Evolutionary conservation across 2,888 invertebrate genomes (phyloP).

Genomic region (Andrena chrysosceles): DNA sequence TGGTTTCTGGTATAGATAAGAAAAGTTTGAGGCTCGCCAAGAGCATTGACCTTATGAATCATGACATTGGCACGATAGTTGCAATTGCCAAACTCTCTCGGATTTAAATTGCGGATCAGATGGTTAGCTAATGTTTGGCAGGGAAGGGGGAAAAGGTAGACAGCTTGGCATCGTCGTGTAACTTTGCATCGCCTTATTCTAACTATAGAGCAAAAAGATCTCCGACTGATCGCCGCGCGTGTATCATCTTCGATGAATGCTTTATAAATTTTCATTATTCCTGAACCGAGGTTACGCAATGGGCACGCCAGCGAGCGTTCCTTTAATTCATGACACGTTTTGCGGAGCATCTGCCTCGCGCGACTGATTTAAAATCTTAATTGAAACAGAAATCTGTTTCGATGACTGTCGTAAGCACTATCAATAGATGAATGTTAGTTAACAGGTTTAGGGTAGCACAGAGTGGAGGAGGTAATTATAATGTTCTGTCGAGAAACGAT

Average conservation of each 20-base stretch:
- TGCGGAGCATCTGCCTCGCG: background rate
- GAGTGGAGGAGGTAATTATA: constrained; percentile 25
- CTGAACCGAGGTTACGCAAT: background rate
- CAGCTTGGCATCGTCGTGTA: constrained; percentile 73
- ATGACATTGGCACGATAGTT: constrained; percentile 48
- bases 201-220: constrained; percentile 13
- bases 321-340: background rate
- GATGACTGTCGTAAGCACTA: background rate
- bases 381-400: background rate
- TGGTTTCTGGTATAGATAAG: background rate
- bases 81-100: constrained; percentile 29
- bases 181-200: constrained; percentile 3
- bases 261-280: background rate
- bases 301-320: background rate
- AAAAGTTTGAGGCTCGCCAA: constrained; percentile 13
- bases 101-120: constrained; percentile 55
- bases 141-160: constrained; percentile 66
- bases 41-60: constrained; percentile 58
- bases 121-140: constrained; percentile 67
- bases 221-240: background rate
- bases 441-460: background rate
- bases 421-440: background rate
- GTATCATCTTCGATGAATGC: constrained; percentile 1
- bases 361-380: background rate
- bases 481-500: constrained; percentile 9